phyloP scores from a whole-genome alignment of 2,113 vertebrate genomes.

The Lutjanus erythropterus region DNA sequence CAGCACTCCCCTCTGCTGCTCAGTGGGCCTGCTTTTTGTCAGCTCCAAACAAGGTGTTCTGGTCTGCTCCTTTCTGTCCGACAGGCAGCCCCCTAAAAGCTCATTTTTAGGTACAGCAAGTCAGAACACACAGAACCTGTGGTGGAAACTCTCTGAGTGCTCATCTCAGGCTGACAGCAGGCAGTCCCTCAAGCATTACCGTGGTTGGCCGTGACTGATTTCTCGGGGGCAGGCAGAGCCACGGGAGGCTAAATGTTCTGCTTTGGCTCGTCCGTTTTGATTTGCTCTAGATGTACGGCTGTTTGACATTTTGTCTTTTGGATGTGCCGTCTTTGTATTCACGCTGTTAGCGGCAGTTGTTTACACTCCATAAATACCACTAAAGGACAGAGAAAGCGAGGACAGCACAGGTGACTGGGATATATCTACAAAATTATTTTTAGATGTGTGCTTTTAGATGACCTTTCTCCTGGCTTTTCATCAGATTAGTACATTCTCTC shows the following conservation, averaged over 20 bases:
- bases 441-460: conserved; percentile 7
- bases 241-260: conserved; percentile 74
- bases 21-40: conserved; percentile 28
- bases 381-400: conserved; percentile 15
- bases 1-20: conserved; percentile 17
- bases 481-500: neutral
- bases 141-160: conserved; percentile 66
- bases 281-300: conserved; percentile 63
- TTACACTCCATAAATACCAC: conserved; percentile 32
- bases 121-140: conserved; percentile 73
- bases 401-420: neutral
- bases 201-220: conserved; percentile 76
- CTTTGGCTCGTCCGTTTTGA: conserved; percentile 77
- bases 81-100: conserved; percentile 73
- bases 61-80: conserved; percentile 41
- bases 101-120: conserved; percentile 71
- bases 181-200: conserved; percentile 75
- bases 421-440: conserved; percentile 17
- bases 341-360: conserved; percentile 23
- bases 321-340: conserved; percentile 43
- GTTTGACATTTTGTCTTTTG: conserved; percentile 68
- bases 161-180: conserved; percentile 77
- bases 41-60: conserved; percentile 51
- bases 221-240: conserved; percentile 72
- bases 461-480: conserved; percentile 7